phyloP scores from a whole-genome alignment of 2,797 vertebrate genomes.

The Intellagama lesueurii region DNA sequence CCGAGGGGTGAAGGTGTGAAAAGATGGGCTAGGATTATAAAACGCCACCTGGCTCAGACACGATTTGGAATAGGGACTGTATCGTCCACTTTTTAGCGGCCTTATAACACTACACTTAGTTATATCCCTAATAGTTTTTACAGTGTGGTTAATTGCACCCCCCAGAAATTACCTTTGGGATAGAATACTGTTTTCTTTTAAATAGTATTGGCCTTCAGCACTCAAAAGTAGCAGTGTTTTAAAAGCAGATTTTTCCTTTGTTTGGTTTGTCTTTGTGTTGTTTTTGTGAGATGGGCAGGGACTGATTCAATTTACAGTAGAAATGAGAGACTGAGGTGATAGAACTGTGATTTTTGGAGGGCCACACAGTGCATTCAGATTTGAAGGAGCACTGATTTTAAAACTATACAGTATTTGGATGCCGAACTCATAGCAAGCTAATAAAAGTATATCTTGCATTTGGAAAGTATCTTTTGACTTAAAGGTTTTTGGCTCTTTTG shows the following conservation, averaged over 20 bases:
- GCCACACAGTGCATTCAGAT: not conserved
- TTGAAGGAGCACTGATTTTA: not conserved
- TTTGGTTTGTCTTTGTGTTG: not conserved
- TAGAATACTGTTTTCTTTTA: no score
- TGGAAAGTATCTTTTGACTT: not conserved
- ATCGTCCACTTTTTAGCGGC: not conserved
- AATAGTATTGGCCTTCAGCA: not conserved
- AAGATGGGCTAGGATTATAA: not conserved
- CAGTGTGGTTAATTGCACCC: no score
- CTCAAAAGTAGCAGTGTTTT: not conserved
- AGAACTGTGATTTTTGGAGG: not conserved
- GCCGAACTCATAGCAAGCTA: no score
- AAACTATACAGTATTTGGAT: not conserved
- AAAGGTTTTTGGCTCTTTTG: not conserved
- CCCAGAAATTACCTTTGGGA: no score
- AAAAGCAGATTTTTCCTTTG: not conserved
- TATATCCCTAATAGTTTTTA: no score
- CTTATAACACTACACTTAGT: not conserved
- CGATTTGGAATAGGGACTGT: no score
- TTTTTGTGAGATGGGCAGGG: not conserved
- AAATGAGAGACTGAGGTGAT: not conserved
- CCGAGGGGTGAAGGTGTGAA: not conserved
- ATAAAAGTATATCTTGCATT: not conserved
- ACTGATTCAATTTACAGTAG: not conserved
- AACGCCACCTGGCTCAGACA: not conserved